Evolutionary conservation across 2,113 vertebrate genomes (phyloP), one percentile per base, ranked within the genome.

Genomic region (Lethenteron reissneri): DNA sequence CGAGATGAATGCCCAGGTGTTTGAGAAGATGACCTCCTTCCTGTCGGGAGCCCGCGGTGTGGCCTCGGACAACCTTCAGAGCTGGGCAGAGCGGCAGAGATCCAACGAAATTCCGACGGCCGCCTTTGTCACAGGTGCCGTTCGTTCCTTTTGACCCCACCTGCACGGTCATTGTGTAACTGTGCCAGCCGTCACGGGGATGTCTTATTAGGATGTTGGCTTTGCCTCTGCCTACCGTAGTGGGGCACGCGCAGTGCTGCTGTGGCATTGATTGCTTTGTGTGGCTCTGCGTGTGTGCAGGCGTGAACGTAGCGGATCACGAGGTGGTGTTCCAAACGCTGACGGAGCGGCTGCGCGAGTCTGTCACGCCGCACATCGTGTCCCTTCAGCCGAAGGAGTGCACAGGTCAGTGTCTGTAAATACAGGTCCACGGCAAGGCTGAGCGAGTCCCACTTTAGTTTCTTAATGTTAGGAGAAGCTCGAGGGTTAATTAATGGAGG

Each of bases 251-350:
- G 41, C 41, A 41, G 41, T 41, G 41, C 41, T 41, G 41, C 41
- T 41, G 41, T 41, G 41, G 41, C 41, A 41, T 41, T 41, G 41
- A 41, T 41, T 68, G 64, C 64, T 17, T 68, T 25, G 10, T 11
- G 64, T 68, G 64, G 25, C 64, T 25, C 64, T 68, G 9, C 25
- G 12, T 1, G 12, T 70, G 74, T 58, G 8, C 72, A 97, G 92
- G 94, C 73, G 94, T 96, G 25, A 99, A 99, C 73, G 84, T 97
- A 72, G 87, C 89, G 9, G 92, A 99, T 80, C 94, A 97, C 74
- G 84, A 89, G 73, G 79, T 90, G 80, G 94, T 86, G 70, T 89
- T 96, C 75, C 84, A 83, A 80, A 85, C 84, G 76, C 76, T 97
- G 60, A 84, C 82, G 11, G 88, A 91, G 69, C 77, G 83, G 70